Evolutionary conservation across 2,113 vertebrate species (phyloP).

Genomic region (Oxyura jamaicensis): DNA sequence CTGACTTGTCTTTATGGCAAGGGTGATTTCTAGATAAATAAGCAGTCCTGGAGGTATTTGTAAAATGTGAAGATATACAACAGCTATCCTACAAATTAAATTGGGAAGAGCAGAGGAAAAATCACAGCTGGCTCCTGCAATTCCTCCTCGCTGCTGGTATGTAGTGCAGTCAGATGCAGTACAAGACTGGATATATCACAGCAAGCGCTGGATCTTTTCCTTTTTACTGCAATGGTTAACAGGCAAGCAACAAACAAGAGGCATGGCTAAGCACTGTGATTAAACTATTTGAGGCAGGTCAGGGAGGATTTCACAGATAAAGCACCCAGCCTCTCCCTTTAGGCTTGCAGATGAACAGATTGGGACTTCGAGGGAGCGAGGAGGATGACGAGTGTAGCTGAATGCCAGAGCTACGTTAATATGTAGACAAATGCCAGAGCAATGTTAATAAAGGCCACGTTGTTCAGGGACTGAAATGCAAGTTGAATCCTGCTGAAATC

Average conservation of each 20-base stretch:
- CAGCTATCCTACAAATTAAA: not conserved
- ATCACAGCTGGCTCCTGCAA: not conserved
- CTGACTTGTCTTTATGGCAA: not conserved
- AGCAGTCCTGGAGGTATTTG: not conserved
- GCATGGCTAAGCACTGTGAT: not conserved
- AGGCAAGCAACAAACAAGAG: rapidly evolving
- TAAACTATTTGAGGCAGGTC: not conserved
- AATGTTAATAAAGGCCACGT: not conserved
- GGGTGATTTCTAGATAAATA: not conserved
- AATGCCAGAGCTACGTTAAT: not conserved
- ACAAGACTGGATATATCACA: not conserved
- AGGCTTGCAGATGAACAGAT: not conserved
- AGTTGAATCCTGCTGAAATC: not conserved
- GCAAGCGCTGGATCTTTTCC: not conserved
- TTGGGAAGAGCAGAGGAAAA: not conserved
- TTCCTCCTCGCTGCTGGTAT: rapidly evolving
- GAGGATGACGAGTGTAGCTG: rapidly evolving
- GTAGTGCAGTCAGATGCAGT: not conserved
- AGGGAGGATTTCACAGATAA: not conserved
- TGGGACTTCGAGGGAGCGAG: not conserved
- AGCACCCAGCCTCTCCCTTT: not conserved
- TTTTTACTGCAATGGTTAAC: not conserved
- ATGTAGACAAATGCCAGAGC: not conserved
- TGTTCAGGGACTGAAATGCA: not conserved
- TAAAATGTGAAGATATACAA: not conserved